Base-by-base conservation (phyloP, 2,113 vertebrate species). In the Platichthys stellatus region DNA sequence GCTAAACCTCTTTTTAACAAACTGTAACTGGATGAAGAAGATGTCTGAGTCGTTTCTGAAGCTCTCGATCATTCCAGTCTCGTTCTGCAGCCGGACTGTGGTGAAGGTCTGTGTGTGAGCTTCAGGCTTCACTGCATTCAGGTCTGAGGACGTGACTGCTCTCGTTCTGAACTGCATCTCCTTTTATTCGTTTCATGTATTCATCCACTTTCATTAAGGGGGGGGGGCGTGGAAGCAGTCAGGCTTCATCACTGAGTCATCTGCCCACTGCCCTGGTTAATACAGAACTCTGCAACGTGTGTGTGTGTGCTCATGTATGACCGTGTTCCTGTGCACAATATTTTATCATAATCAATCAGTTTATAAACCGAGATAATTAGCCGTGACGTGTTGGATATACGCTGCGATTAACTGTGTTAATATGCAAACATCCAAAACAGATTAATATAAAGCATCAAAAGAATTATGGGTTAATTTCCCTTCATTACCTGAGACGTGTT, bases 11-110 rank as follows among this genome's bases (percentile, higher is more conserved):
- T 28, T 28, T 28, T 28, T 28, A 28, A 28, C 26, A 28, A 28
- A 54, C n/a, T 53, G 95, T 95, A 95, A 95, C 94, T 95, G 94
- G 94, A 91, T 93, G 93, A 93, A 94, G 1, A 3, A 5, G 58
- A 54, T 31, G 89, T 93, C 40, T 43, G 35, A 95, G 94, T 95
- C 14, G 35, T 72, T 72, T 74, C 9, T 47, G 5, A 57, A 13
- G 56, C 20, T 76, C 53, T 57, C 17, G 64, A 24, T 31, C 35
- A 51, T 24, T 45, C 45, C 18, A 23, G 40, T 3, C 12, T 43
- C 40, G 0, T 43, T 43, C 11, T 13, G 17, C n/a, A 43, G 72
- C 14, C 13, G 43, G 43, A 45, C 43, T 45, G 14, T 1, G 31
- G 31, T 31, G 31, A 31, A 7, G 6, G 6, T 7, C 31, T 31